Evolutionary conservation across 2,797 vertebrate genomes (phyloP).

Genomic region (Acridotheres tristis): DNA sequence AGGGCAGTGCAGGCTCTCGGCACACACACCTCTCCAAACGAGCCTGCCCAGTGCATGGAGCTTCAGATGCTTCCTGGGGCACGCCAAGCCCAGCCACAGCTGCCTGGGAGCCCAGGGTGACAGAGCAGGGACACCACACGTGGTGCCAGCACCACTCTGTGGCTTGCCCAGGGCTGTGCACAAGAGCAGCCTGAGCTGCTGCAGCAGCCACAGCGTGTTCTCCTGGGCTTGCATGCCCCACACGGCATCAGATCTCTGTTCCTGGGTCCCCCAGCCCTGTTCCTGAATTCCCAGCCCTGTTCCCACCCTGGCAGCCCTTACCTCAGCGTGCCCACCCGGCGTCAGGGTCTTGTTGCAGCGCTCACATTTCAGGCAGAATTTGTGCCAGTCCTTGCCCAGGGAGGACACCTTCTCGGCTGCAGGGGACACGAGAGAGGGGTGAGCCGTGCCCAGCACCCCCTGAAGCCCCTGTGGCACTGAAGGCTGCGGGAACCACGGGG

Average conservation of each 20-base stretch:
- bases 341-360: slow-evolving; percentile 96
- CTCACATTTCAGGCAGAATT: slow-evolving; percentile 95
- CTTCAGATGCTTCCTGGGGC: background rate
- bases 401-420: slow-evolving; percentile 96
- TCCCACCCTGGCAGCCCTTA: slow-evolving; percentile 35
- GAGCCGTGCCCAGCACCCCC: background rate
- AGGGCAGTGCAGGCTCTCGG: background rate
- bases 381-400: slow-evolving; percentile 97
- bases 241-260: fast-evolving
- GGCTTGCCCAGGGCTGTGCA: background rate
- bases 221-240: background rate
- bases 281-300: background rate
- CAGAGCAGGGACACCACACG: background rate
- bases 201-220: fast-evolving
- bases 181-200: fast-evolving
- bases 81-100: background rate
- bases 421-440: background rate
- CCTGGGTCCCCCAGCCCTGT: background rate
- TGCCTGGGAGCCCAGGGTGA: background rate
- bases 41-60: background rate
- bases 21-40: fast-evolving
- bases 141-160: slow-evolving; percentile 6
- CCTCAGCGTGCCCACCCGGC: slow-evolving; percentile 92
- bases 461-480: background rate
- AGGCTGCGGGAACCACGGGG: fast-evolving